These are phyloP conservation scores for Dynastes grantii DNA, from an alignment of 2,888 invertebrate genomes.

Conservation along the genomic window DNA sequence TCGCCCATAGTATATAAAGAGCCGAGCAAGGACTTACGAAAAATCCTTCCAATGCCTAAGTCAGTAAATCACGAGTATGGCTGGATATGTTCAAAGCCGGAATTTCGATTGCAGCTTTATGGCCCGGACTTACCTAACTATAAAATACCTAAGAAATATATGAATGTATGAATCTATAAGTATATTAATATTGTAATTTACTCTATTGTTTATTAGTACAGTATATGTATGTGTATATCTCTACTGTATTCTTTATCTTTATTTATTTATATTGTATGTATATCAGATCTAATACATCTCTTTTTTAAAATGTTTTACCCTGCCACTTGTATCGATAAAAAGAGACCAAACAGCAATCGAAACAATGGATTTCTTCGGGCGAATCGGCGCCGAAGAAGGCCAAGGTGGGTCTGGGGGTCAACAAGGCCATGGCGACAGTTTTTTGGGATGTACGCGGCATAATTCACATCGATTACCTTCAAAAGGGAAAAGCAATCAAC, in stretches of 20 bases:
- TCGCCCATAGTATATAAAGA: background rate
- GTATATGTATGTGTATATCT: background rate
- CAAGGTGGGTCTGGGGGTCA: no score
- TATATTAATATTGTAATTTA: no score
- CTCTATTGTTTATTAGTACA: background rate
- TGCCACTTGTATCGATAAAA: no score
- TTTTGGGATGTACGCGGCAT: no score
- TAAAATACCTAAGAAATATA: slow-evolving; percentile 22
- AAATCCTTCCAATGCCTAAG: slow-evolving; percentile 7
- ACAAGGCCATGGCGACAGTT: no score
- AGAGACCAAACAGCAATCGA: no score
- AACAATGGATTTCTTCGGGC: no score
- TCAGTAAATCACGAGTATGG: slow-evolving; percentile 39
- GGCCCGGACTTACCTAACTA: slow-evolving; percentile 3
- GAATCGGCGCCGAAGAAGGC: no score
- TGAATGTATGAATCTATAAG: no score
- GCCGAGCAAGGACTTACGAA: background rate
- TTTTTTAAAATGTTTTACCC: background rate
- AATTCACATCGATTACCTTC: no score
- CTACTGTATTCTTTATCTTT: no score
- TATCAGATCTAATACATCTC: background rate
- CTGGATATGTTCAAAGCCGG: slow-evolving; percentile 31
- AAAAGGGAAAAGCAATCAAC: no score
- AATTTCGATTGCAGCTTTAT: slow-evolving; percentile 18
- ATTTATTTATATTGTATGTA: slow-evolving; percentile 5